Base-by-base conservation (phyloP, 2,888 invertebrate genomes). In the Adelognathus sp. region DNA sequence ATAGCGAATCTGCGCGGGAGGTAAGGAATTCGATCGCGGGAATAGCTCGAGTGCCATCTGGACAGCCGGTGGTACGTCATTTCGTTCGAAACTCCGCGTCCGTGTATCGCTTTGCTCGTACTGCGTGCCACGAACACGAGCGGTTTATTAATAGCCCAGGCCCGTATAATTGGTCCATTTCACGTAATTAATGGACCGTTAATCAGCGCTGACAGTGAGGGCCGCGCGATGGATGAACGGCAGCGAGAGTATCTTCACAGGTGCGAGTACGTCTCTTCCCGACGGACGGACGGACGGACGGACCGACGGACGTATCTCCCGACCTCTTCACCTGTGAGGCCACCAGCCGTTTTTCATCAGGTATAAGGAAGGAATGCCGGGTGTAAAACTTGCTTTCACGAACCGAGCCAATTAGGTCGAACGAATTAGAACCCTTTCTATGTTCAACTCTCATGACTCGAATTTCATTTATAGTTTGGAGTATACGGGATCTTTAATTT, bases 141-240 rank as follows among this genome's bases (percentile, higher is more conserved):
- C 66, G 79, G 82, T 85, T 86, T 86, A 85, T 85, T 85, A 86
- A 86, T 86, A 82, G 84, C 72, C 39, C 78, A n/a, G n/a, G n/a
- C 74, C 75, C 54, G 80, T 77, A 83, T 86, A 86, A 87, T 86
- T 86, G 85, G 85, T 84, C 84, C 83, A 84, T 86, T 87, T 84
- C 80, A 76, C 75, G 82, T 86, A 87, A 87, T 87, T 87, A 86
- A 86, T 86, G 84, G 81, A 80, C 80, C 78, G 84, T 86, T 87
- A 86, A 86, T 87, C 86, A 87, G 84, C 81, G 85, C 82, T 86
- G 85, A 86, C 86, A 76, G 79, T 71, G 81, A 81, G 80, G 80
- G n/a, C 76, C 81, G 78, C 79, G 83, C 80, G 83, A 85, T 86
- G 82, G 82, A 29, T 21, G 50, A 46, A 64, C 50, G 54, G 44